Evolutionary conservation across 2,113 vertebrate species (phyloP).

Genomic region (Xenopus laevis): DNA sequence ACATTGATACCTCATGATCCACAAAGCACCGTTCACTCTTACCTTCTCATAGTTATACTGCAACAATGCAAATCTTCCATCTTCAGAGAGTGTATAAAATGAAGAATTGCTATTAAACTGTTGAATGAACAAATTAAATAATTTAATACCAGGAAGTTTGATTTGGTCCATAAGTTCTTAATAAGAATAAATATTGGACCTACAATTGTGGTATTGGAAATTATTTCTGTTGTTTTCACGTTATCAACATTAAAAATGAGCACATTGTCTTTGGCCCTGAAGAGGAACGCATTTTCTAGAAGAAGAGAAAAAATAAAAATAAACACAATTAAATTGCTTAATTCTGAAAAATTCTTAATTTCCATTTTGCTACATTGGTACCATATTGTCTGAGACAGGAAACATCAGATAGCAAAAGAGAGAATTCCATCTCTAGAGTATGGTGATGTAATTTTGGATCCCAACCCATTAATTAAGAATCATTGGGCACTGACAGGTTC

Average conservation of each 20-base stretch:
- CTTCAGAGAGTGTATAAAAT: slow-evolving; percentile 58
- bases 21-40: slow-evolving; percentile 24
- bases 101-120: slow-evolving; percentile 59
- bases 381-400: too few relatives aligned
- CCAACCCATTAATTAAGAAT: too few relatives aligned
- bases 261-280: slow-evolving; percentile 58
- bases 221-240: slow-evolving; percentile 49
- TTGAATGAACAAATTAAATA: background rate
- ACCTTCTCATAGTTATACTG: slow-evolving; percentile 67
- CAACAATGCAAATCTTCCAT: slow-evolving; percentile 63
- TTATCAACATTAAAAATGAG: slow-evolving; percentile 49
- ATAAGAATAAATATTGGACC: slow-evolving; percentile 16
- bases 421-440: too few relatives aligned
- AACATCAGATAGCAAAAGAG: too few relatives aligned
- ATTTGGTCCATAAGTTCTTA: too few relatives aligned
- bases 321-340: too few relatives aligned
- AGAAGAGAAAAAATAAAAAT: slow-evolving; percentile 24
- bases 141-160: too few relatives aligned
- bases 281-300: slow-evolving; percentile 67
- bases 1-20: too few relatives aligned
- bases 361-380: too few relatives aligned
- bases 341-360: too few relatives aligned
- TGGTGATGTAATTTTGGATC: too few relatives aligned
- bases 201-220: slow-evolving; percentile 69
- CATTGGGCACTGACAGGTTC: too few relatives aligned